A percentile compares a stretch with the other conserved stretches of the same genome.
phyloP scores from a whole-genome alignment of 2,888 invertebrate species.

The Cephus sareptanus region DNA sequence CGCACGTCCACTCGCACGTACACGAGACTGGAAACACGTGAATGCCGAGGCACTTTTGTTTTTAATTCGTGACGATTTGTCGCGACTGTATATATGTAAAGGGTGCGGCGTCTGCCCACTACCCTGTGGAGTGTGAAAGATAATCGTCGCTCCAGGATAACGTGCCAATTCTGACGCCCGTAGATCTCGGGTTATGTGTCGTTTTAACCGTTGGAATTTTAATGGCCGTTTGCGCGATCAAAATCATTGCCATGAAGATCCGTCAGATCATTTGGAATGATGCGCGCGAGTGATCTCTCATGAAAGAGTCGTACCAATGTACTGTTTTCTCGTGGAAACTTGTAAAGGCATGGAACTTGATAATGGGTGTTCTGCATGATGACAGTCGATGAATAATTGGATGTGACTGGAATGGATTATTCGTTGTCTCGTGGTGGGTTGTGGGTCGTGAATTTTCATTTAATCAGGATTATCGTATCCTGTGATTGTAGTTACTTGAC shows the following conservation, averaged over 20 bases:
- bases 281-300: not conserved
- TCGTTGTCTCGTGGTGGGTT: not conserved
- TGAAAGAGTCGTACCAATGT: not conserved
- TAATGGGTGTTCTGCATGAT: not conserved
- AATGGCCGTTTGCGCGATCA: not conserved
- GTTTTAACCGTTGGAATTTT: not conserved
- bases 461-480: not conserved
- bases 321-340: not conserved
- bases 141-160: not conserved
- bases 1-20: slow-evolving; percentile 41
- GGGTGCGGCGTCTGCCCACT: not conserved
- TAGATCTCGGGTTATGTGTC: not conserved
- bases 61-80: not conserved
- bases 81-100: not conserved
- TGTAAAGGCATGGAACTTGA: not conserved
- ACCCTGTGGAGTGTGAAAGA: not conserved
- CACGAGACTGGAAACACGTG: slow-evolving; percentile 61
- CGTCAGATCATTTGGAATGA: not conserved
- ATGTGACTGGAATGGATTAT: not conserved
- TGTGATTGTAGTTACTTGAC: not conserved
- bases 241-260: not conserved
- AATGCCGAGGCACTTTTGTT: slow-evolving; percentile 22
- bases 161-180: not conserved
- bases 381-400: not conserved
- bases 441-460: not conserved